Conservation (phyloP, 1,140 invertebrate species). For the Lepidotrigona ventralis region DNA sequence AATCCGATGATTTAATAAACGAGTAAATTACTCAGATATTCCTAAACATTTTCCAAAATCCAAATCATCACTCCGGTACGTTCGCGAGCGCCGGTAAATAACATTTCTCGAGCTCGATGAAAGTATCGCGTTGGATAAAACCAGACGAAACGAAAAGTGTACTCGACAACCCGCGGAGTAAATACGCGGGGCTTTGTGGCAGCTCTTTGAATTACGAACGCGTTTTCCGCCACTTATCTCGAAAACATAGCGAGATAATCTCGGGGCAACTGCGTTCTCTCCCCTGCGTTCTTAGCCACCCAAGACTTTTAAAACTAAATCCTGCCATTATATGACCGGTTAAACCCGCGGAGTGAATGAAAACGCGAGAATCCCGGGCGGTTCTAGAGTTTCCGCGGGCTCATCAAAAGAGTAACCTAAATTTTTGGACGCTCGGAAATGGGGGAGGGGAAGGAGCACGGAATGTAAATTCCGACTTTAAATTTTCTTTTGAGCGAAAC, state of each 20-base stretch:
- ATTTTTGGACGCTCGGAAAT: not conserved
- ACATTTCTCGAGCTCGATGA: no score
- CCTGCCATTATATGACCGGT: constrained; percentile 17
- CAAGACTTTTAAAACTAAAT: constrained; percentile 41
- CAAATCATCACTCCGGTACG: not conserved
- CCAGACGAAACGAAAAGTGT: not conserved
- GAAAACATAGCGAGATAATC: constrained; percentile 30
- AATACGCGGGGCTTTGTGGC: not conserved
- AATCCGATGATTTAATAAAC: no score
- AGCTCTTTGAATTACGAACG: constrained; percentile 18
- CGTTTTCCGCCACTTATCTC: constrained; percentile 20
- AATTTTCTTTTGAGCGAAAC: constrained; percentile 8
- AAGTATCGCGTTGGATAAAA: not conserved
- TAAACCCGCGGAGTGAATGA: constrained; percentile 30
- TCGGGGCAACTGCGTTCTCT: constrained; percentile 2
- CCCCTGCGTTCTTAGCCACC: not conserved
- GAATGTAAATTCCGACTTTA: not conserved
- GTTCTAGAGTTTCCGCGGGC: no score
- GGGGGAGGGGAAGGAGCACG: no score
- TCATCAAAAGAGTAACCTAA: constrained; percentile 15
- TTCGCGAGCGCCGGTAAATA: not conserved
- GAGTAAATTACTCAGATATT: no score
- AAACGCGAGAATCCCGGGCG: constrained; percentile 7
- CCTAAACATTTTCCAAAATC: not conserved
- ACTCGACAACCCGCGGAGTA: not conserved